A percentile compares a stretch with the other conserved stretches of the same genome.
Evolutionary conservation across 1,140 invertebrate genomes (phyloP).

Genomic region (Leptopilina clavipes): DNA sequence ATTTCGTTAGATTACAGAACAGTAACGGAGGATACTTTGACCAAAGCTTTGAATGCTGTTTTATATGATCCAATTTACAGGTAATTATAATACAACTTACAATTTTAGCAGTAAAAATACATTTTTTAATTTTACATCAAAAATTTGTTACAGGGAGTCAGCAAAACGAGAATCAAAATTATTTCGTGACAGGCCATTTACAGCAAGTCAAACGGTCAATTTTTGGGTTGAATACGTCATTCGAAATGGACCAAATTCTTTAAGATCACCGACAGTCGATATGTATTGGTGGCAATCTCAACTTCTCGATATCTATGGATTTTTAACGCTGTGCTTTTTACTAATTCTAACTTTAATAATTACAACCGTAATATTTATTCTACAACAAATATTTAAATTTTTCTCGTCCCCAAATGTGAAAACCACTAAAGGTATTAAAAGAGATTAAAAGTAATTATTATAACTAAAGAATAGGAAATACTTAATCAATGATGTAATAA

Average conservation of each 20-base stretch:
- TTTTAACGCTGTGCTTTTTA: constrained; percentile 15
- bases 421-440: no score
- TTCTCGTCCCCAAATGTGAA: no score
- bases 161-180: constrained; percentile 60
- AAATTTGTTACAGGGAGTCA: constrained; percentile 51
- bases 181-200: constrained; percentile 60
- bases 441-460: no score
- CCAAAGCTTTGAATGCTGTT: constrained; percentile 59
- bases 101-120: no score
- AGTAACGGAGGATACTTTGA: constrained; percentile 63
- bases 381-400: background rate
- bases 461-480: no score
- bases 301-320: constrained; percentile 59
- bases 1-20: constrained; percentile 62
- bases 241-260: constrained; percentile 59
- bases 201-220: constrained; percentile 60
- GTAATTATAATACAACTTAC: constrained; percentile 44
- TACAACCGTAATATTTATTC: no score
- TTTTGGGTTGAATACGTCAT: constrained; percentile 71
- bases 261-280: constrained; percentile 37
- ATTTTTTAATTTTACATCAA: no score
- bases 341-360: background rate
- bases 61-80: constrained; percentile 64
- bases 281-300: background rate
- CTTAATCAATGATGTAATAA: no score